A percentile compares a stretch with the other conserved stretches of the same genome.
Evolutionary conservation across 1,140 invertebrate species (phyloP).

Genomic region (Brachionus sp.): DNA sequence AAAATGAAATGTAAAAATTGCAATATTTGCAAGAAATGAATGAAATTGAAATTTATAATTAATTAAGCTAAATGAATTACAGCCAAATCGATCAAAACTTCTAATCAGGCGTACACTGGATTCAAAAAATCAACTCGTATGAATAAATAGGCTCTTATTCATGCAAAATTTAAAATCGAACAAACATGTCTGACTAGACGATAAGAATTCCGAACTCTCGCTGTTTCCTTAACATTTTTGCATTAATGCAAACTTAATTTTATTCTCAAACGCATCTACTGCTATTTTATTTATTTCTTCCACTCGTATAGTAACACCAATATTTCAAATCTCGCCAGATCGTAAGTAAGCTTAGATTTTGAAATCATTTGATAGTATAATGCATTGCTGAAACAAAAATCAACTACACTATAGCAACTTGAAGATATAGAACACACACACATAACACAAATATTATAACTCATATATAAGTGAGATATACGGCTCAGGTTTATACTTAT

Average conservation of each 20-base stretch:
- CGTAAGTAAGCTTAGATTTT: slow-evolving; percentile 38
- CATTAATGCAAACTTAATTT: not conserved
- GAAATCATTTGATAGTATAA: slow-evolving; percentile 27
- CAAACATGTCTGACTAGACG: not conserved
- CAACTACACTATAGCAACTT: slow-evolving; percentile 29
- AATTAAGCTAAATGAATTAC: not conserved
- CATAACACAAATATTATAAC: slow-evolving; percentile 16
- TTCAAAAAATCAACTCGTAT: not conserved
- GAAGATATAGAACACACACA: slow-evolving; percentile 12
- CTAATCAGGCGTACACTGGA: not conserved
- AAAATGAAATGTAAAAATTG: not conserved
- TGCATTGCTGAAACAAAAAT: slow-evolving; percentile 16
- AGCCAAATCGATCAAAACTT: not conserved
- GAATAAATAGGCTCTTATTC: not conserved
- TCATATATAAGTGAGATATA: slow-evolving; percentile 33
- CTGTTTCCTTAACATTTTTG: slow-evolving; percentile 26
- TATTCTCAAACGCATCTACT: not conserved
- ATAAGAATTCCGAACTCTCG: not conserved
- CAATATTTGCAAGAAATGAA: not conserved
- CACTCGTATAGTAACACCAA: slow-evolving; percentile 1
- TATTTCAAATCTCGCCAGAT: not conserved
- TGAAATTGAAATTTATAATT: not conserved
- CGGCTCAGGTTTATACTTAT: slow-evolving; percentile 8
- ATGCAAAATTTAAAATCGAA: not conserved
- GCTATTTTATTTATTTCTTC: not conserved